Base-by-base conservation (phyloP, 1,140 invertebrate genomes). In the Psix sp. region DNA sequence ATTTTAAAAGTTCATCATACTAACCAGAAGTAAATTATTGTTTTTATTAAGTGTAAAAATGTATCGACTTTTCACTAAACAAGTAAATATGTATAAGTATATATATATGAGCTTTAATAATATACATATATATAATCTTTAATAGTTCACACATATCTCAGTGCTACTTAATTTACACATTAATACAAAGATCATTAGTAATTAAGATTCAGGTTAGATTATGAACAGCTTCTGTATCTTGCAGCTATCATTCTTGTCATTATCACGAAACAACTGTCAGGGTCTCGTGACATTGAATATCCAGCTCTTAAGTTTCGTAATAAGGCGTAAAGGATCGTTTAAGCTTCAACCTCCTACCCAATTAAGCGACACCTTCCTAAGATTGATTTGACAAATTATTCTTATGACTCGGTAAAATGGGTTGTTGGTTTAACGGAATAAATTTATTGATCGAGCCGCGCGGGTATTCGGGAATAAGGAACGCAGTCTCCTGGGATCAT, bases 371-470 rank as follows among this genome's bases (percentile, higher is more conserved):
- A 18, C 52, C 17, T 51, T 26, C 38, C 52, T 60, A 51, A 71
- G 67, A 71, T 66, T 65, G 60, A 54, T 29, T 66, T 62, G 54
- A 60, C 70, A 73, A 73, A 73, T 73, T 66, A 73, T 73, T 60
- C 60, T 60, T 66, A 66, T 73, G 62, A 73, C 65, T 73, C 26
- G 48, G 43, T 74, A 59, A 68, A 74, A 74, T 49, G 36, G 51
- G 11, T 74, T 68, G 57, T 74, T 68, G 63, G 57, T 68, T 68
- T 59, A 68, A 67, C 71, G 63, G 59, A 74, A 75, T 70, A 65
- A 54, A 42, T 60, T 63, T 65, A 75, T 70, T 59, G 72, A 75
- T 75, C 57, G 63, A 68, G 65, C 67, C 51, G 59, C 57, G 11
- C 59, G 20, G 29, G 35, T 40, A 17, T 46, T 45, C 4, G 43